Base-by-base conservation (phyloP, 1,140 invertebrate genomes). In the Odontomachus brunneus region DNA sequence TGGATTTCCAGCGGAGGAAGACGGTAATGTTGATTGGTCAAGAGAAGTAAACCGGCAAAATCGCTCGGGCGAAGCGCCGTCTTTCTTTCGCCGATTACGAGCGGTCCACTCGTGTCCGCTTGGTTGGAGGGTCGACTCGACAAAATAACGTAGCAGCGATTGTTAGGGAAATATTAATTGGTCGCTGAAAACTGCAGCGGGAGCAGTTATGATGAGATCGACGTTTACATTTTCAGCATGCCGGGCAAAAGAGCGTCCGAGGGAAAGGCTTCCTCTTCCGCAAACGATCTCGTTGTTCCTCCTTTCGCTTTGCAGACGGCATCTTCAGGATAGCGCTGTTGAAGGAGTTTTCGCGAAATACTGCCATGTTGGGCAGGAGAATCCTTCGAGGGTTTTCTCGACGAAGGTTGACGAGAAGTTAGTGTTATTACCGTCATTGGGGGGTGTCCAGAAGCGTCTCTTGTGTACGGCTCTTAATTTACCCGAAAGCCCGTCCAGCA, bases 371-470 rank as follows among this genome's bases (percentile, higher is more conserved):
- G 48, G 44, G 59, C 24, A 38, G 71, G 24, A 72, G 29, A 74
- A 82, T 57, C 49, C 82, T 78, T 87, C 73, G 51, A 53, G 75
- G 48, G 62, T 48, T 86, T 80, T 66, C 69, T 71, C 83, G n/a
- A 66, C 75, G 65, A 59, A 66, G 65, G 65, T 71, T 91, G 87
- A 92, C 90, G 83, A 92, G 90, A 92, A 91, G 90, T 93, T 92
- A 92, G 88, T 91, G 89, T 92, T 92, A 92, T 92, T 92, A 90
- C 88, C 85, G 76, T 84, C 90, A 91, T 91, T 90, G 90, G 86
- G 38, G 60, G 71, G 51, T 88, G 84, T 74, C 83, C 74, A 81
- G 90, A 86, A 87, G 81, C 82, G 88, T 90, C 87, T 83, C 82
- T 87, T 78, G 88, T 55, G 57, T 78, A 51, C 87, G 85, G 67